Evolutionary conservation across 2,888 invertebrate genomes (phyloP).

Genomic region (Diadromus collaris): DNA sequence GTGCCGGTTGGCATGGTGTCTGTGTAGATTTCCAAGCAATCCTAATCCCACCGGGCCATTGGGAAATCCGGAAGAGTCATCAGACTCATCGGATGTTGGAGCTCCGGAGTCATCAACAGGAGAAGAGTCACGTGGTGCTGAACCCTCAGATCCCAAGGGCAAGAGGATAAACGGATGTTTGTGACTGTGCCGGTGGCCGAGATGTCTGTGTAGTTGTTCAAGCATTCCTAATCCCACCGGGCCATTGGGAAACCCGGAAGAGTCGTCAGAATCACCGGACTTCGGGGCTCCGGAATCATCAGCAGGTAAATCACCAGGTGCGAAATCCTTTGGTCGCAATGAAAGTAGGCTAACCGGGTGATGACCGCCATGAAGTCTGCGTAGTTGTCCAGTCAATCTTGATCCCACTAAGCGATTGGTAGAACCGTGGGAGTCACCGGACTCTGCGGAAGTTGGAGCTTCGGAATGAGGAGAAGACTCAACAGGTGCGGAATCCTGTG

Average conservation of each 20-base stretch:
- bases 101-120: neutral
- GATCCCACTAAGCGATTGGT: neutral
- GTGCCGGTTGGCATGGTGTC: neutral
- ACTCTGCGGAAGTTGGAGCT: neutral
- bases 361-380: neutral
- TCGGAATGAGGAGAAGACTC: neutral
- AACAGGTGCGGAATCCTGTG: neutral
- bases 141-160: too few relatives aligned
- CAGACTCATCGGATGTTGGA: neutral
- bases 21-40: neutral
- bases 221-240: neutral
- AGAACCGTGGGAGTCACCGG: neutral
- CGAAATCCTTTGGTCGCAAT: neutral
- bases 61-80: constrained; percentile 1
- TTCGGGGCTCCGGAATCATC: neutral
- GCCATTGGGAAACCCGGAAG: neutral
- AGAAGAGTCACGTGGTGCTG: too few relatives aligned
- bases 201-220: too few relatives aligned
- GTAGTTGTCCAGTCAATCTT: neutral
- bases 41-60: neutral
- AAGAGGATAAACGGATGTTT: too few relatives aligned
- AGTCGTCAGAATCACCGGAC: neutral
- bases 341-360: neutral
- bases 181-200: too few relatives aligned
- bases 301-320: neutral